Evolutionary conservation across 2,888 invertebrate genomes (phyloP), one percentile per base, ranked within the genome.

Genomic region (Nomada lathburiana): DNA sequence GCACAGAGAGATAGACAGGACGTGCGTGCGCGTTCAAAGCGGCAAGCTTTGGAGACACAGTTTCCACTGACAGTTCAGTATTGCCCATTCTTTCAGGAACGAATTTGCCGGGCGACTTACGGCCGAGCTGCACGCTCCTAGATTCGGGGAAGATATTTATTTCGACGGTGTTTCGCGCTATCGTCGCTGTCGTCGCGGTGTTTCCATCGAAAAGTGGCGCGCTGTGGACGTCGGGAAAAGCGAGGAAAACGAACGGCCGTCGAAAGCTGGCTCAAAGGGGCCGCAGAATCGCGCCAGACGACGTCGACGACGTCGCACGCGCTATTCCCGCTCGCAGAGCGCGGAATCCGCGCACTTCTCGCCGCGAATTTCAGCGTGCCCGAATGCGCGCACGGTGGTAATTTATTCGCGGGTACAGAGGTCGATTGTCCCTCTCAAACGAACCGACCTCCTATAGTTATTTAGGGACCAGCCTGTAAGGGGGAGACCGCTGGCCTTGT

Each of bases 381-480:
- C 11, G 0, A 20, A 23, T 7, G 29, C 16, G 29, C 63, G 10
- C 26, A 65, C 60, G 44, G 18, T 47, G 74, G 74, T 74, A 84
- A 86, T 86, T 86, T 84, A 65, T 74, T 60, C 68, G 74, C 57
- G 60, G 26, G 60, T 60, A 80, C 65, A 80, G n/a, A 20, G 71
- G 20, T n/a, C 80, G 80, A 80, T 80, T 80, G 80, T 80, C 59
- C 47, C 52, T 26, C 11, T 29, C 82, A 60, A 80, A 82, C 80
- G 73, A 73, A 16, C 63, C 73, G 67, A 18, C 53, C 50, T 47
- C 62, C 36, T 42, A 50, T 55, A 55, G 85, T 84, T 85, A 87
- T 80, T 80, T 76, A 70, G 36, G 64, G 80, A 76, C 72, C 20
- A 60, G 64, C 63, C 42, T 36, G 23, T 36, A 13, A 7, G 20